Evolutionary conservation across 1,140 invertebrate genomes (phyloP).

Genomic region (Hycleus phaleratus): DNA sequence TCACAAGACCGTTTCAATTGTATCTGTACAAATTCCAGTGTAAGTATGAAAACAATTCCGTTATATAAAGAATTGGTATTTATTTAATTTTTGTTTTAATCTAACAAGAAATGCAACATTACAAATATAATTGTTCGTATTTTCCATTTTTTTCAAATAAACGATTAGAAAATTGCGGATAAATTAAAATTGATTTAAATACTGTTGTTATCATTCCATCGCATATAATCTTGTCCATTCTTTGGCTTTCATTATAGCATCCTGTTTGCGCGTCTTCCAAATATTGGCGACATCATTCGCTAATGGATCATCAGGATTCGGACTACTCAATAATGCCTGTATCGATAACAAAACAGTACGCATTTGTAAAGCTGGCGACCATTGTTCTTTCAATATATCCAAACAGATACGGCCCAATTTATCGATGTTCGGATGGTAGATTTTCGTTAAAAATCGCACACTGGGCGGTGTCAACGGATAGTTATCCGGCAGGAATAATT

Average conservation of each 20-base stretch:
- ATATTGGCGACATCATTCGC: slow-evolving; percentile 67
- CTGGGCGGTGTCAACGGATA: slow-evolving; percentile 74
- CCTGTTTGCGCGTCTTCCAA: slow-evolving; percentile 61
- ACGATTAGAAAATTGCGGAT: no score
- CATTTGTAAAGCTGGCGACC: slow-evolving; percentile 74
- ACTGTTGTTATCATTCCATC: slow-evolving; percentile 26
- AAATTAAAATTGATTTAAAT: no score
- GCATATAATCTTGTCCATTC: slow-evolving; percentile 66
- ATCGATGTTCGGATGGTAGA: slow-evolving; percentile 78
- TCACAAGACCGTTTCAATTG: no score
- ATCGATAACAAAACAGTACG: slow-evolving; percentile 71
- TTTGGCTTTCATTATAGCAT: slow-evolving; percentile 69
- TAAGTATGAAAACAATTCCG: no score
- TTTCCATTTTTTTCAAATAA: no score
- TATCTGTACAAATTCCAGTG: no score
- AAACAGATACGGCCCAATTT: slow-evolving; percentile 72
- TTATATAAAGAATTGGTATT: no score
- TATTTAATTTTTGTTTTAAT: no score
- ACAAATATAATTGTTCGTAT: no score
- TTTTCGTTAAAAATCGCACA: slow-evolving; percentile 70
- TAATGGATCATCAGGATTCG: slow-evolving; percentile 69
- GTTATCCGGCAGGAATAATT: slow-evolving; percentile 71
- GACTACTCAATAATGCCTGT: slow-evolving; percentile 67
- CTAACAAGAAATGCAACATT: no score
- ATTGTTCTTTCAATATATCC: slow-evolving; percentile 78